Conservation (phyloP, 1,140 invertebrate species). For the Polyergus mexicanus region DNA sequence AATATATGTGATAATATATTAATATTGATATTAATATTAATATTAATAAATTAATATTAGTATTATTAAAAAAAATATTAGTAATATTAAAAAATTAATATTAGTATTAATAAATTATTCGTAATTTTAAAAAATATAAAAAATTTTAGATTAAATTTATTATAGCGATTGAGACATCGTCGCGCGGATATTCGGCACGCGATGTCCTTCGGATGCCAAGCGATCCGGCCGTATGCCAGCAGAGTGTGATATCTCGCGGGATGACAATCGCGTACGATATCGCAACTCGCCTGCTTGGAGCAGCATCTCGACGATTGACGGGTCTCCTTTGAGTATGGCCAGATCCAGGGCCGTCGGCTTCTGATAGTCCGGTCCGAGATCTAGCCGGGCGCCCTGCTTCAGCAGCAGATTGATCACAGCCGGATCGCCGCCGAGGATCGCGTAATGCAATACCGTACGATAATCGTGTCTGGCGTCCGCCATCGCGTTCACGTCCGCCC, state of each 20-base stretch:
- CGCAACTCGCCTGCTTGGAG: constrained; percentile 89
- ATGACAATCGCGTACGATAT: background rate
- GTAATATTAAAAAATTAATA: too few relatives aligned
- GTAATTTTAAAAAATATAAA: too few relatives aligned
- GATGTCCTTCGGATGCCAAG: constrained; percentile 45
- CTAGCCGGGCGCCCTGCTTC: constrained; percentile 92
- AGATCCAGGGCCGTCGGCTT: constrained; percentile 95
- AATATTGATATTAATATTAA: too few relatives aligned
- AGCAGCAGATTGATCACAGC: constrained; percentile 93
- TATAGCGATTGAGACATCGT: too few relatives aligned
- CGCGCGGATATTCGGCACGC: constrained; percentile 13
- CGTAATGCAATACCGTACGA: constrained; percentile 94
- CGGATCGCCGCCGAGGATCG: constrained; percentile 93
- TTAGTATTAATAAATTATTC: too few relatives aligned
- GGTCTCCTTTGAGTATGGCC: constrained; percentile 94
- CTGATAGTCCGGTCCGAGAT: constrained; percentile 89
- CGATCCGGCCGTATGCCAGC: constrained; percentile 48
- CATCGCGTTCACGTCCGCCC: constrained; percentile 94
- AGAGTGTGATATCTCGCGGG: background rate
- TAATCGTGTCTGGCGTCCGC: constrained; percentile 93
- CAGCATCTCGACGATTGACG: constrained; percentile 90
- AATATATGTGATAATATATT: too few relatives aligned
- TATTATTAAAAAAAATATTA: too few relatives aligned
- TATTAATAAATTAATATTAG: too few relatives aligned
- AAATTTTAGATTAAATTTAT: too few relatives aligned